Percentiles rank a stretch among this genome's conserved stretches.
Evolutionary conservation across 2,797 vertebrate genomes (phyloP).

Genomic region (Emys orbicularis): DNA sequence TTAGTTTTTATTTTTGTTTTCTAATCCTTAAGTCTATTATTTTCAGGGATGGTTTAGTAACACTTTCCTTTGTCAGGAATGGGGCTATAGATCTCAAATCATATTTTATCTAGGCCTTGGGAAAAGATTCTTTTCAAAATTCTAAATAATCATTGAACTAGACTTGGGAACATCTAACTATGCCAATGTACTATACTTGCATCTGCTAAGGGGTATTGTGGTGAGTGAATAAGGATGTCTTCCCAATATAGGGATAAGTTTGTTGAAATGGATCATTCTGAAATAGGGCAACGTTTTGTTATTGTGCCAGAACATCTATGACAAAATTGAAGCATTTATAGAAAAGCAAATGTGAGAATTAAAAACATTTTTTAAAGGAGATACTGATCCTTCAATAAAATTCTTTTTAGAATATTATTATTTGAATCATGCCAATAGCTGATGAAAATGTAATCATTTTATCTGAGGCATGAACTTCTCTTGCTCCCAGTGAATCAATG

Average conservation of each 20-base stretch:
- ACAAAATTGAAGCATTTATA: neutral
- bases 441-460: conserved; percentile 30
- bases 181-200: neutral
- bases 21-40: too few relatives aligned
- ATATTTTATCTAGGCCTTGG: neutral
- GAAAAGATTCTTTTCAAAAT: neutral
- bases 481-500: conserved; percentile 16
- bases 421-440: neutral
- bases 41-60: too few relatives aligned
- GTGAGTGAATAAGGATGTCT: neutral
- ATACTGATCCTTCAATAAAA: neutral
- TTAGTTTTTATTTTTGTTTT: too few relatives aligned
- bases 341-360: neutral
- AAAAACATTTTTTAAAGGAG: conserved; percentile 13
- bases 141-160: neutral
- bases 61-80: neutral
- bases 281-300: neutral
- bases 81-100: neutral
- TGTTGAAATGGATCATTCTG: neutral
- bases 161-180: neutral
- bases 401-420: neutral
- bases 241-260: neutral
- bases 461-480: conserved; percentile 20
- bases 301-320: neutral
- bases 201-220: neutral